Base-by-base conservation (phyloP, 2,888 invertebrate genomes). In the Pandemis heparana region DNA sequence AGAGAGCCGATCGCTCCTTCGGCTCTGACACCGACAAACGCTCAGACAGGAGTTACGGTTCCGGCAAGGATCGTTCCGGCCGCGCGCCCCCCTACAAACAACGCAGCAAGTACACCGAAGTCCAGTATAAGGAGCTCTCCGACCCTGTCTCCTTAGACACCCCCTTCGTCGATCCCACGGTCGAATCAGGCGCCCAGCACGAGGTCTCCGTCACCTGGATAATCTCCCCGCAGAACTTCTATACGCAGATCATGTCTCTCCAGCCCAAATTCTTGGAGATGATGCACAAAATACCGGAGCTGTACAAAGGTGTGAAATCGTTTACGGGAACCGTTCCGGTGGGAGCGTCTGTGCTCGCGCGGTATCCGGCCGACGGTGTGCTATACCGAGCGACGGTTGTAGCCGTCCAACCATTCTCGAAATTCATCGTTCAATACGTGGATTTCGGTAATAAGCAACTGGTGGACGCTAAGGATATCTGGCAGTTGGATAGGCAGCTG, bases 381-480 rank as follows among this genome's bases (percentile, higher is more conserved):
- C 86, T 97, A 18, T 97, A 97, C 84, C 92, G 97, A 66, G 97
- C 97, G 0, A 95, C 95, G 48, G 91, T 97, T 0, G 84, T 96
- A 0, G 94, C 96, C 4, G 92, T 95, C 60, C 95, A 95, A 75
- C 94, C 95, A 76, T 88, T 94, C 59, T 94, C 95, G 0, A 95
- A 96, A 79, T 96, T 96, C 85, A 95, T 96, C 72, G 96, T 97
- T 0, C 95, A 95, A 39, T 97, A 96, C 82, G 95, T 97, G 0
- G 97, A 97, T 87, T 97, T 96, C 80, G 97, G 97, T 4, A 97
- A 97, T 81, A 95, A 95, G 71, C 95, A 96, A 56, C 90, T 95
- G 0, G 96, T 97, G 0, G 95, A 95, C 62, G 91, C 93, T 0
- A 94, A 91, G 75, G 96, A 96, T 79, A 95, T 97, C 38, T 97